phyloP scores from a whole-genome alignment of 2,113 vertebrate species.

The Tragelaphus strepsiceros region DNA sequence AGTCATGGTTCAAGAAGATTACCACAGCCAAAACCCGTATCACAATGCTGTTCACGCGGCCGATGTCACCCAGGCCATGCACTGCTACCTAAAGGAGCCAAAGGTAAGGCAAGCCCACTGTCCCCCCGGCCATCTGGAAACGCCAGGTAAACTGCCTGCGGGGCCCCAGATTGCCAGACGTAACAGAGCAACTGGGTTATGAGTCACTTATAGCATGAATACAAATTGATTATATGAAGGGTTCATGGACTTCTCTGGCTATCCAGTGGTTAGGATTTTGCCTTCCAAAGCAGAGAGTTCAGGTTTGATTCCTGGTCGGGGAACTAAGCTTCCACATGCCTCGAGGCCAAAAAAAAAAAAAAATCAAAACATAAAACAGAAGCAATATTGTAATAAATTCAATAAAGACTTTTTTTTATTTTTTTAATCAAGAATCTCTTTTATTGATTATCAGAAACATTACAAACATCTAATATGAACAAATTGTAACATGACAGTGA shows the following conservation, averaged over 20 bases:
- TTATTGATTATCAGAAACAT: too few species aligned
- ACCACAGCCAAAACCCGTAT: conserved; percentile 95
- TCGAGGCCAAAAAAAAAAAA: neutral
- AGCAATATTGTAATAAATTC: too few species aligned
- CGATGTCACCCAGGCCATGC: conserved; percentile 96
- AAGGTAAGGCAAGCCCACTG: conserved; percentile 83
- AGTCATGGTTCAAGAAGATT: conserved; percentile 97
- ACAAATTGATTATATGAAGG: neutral
- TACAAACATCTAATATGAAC: too few species aligned
- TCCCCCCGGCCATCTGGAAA: neutral
- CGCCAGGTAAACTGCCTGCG: neutral
- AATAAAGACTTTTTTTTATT: too few species aligned
- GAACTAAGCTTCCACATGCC: neutral
- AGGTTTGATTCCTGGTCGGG: neutral
- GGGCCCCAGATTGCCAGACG: neutral
- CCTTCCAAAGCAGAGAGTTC: neutral
- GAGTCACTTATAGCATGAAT: neutral
- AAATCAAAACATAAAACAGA: too few species aligned
- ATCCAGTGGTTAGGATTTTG: neutral
- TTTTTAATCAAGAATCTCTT: too few species aligned
- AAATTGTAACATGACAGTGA: too few species aligned
- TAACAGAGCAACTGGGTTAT: neutral
- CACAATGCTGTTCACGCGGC: conserved; percentile 96
- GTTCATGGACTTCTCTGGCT: neutral
- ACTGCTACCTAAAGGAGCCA: conserved; percentile 94